These are phyloP conservation scores for Felis chaus DNA, from an alignment of 2,113 vertebrate species.

Conservation along the genomic window DNA sequence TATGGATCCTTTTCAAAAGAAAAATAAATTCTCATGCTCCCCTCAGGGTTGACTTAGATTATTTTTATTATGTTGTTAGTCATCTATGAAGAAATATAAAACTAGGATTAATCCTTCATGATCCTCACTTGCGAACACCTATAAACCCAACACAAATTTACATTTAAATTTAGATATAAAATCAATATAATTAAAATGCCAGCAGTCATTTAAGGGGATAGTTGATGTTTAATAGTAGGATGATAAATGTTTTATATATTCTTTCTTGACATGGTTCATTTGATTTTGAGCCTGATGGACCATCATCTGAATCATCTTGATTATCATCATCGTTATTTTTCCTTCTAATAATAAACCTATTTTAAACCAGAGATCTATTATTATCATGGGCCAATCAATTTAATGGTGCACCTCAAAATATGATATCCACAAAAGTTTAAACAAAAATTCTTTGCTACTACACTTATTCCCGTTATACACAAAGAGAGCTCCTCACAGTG, in stretches of 20 bases:
- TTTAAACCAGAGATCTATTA: background rate
- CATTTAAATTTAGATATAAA: conserved; percentile 11
- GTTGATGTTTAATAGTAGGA: background rate
- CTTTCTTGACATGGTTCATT: conserved; percentile 1
- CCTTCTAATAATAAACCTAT: conserved; percentile 14
- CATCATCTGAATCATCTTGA: background rate
- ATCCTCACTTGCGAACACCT: background rate
- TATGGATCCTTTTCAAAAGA: background rate
- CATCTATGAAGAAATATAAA: background rate
- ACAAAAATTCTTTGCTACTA: background rate
- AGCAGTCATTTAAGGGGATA: background rate
- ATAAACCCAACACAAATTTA: background rate
- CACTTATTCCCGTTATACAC: background rate
- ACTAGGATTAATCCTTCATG: background rate
- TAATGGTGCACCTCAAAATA: background rate
- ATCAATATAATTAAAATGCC: background rate
- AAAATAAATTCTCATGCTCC: conserved; percentile 4
- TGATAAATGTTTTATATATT: background rate
- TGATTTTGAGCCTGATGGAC: background rate
- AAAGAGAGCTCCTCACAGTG: background rate
- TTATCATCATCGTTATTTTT: background rate
- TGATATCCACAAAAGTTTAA: background rate
- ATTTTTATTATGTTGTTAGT: conserved; percentile 21
- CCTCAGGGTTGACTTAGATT: background rate
- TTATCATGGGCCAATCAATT: background rate